Conservation (phyloP, 2,888 invertebrate genomes). For the Nomada fucata region DNA sequence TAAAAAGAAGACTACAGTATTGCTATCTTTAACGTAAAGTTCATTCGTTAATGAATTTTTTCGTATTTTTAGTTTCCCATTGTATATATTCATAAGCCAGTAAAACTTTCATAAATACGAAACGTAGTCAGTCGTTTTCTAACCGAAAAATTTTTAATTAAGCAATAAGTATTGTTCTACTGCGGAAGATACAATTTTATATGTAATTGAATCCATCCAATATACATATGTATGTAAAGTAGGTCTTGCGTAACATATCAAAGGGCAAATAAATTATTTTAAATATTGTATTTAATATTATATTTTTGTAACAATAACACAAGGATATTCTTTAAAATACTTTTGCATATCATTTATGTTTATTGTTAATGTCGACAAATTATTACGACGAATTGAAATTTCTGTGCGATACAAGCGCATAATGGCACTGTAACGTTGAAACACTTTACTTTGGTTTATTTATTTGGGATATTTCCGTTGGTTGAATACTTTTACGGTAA, state of each 20-base stretch:
- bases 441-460: neutral
- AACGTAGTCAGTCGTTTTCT: neutral
- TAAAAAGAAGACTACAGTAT: slow-evolving; percentile 1
- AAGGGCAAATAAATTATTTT: slow-evolving; percentile 25
- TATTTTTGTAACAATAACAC: too few species aligned
- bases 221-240: neutral
- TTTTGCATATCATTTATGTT: neutral
- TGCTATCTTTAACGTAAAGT: neutral
- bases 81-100: slow-evolving; percentile 40
- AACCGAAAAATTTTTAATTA: slow-evolving; percentile 6
- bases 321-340: too few species aligned
- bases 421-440: neutral
- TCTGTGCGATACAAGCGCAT: too few species aligned
- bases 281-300: neutral
- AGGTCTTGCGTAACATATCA: neutral
- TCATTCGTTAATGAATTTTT: slow-evolving; percentile 11
- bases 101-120: neutral
- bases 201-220: slow-evolving; percentile 7
- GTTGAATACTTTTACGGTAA: slow-evolving; percentile 29
- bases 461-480: neutral
- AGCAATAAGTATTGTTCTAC: neutral
- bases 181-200: slow-evolving; percentile 1
- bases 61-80: slow-evolving; percentile 4
- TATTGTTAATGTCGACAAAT: neutral
- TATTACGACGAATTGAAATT: too few species aligned